Evolutionary conservation across 2,113 vertebrate species (phyloP), one percentile per base, ranked within the genome.

Genomic region (Corythoichthys haematopterus): DNA sequence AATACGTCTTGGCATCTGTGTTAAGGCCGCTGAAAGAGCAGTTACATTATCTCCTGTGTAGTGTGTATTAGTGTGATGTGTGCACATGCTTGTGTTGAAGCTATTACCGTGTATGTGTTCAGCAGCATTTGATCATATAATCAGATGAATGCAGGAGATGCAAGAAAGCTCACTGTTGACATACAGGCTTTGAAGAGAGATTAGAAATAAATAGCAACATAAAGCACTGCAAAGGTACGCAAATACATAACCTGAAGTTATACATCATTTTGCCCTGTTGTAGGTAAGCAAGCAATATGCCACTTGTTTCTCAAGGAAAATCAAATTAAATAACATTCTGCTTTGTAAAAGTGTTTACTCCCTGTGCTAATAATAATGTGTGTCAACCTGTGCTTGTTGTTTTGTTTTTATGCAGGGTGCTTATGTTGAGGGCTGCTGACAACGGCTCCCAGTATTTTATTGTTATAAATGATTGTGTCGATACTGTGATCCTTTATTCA

Each of bases 1-100:
- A 79, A 75, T 80, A 70, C 82, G 76, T 74, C 80, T 75, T 77
- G 67, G 79, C 70, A 72, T 78, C 70, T 76, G 64, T 56, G 77
- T 62, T 69, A 68, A 76, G 68, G 68, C 68, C 78, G 59, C 73
- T 67, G 69, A 69, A 74, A 71, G 78, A 84, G 69, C 77, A 56
- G 66, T 66, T 65, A 65, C 60, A 60, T 71, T 74, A 74, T 72
- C 61, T 67, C 43, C 28, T 65, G 58, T 76, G 73, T 69, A 15
- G 33, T 48, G 53, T 56, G 12, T 58, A 61, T 57, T 40, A 55
- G 52, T 59, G 52, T 69, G 43, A 48, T 59, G 52, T 62, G 65
- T 60, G 65, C 45, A 43, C 16, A 37, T 47, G 38, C 14, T 7
- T 71, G 60, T 66, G 53, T 71, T 13, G 55, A 56, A 33, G 11